Conservation (phyloP, 2,797 vertebrate species). For the Falco biarmicus region DNA sequence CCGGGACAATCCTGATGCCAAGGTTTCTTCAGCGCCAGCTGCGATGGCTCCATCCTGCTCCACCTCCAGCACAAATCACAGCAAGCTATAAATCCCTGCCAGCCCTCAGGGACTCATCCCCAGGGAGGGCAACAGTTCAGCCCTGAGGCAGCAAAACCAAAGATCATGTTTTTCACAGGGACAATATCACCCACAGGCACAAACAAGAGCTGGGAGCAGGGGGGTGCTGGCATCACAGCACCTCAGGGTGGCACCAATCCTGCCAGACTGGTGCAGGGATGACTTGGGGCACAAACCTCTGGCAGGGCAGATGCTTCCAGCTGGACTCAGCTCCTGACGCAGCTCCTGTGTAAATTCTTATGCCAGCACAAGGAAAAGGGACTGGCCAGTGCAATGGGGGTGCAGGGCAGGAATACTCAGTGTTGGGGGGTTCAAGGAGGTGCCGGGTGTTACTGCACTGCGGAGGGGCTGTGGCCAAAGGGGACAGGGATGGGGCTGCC, state of each 20-base stretch:
- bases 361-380: neutral
- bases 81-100: neutral
- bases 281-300: neutral
- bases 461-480: neutral
- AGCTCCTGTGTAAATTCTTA: neutral
- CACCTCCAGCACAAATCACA: constrained; percentile 8
- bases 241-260: neutral
- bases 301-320: neutral
- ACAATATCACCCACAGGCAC: neutral
- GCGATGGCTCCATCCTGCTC: neutral
- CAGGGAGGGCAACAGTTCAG: constrained; percentile 1
- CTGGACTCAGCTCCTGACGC: neutral
- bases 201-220: neutral
- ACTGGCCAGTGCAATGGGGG: neutral
- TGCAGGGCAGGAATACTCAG: neutral
- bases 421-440: neutral
- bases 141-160: constrained; percentile 52
- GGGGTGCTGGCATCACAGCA: neutral
- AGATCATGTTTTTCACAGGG: constrained; percentile 8
- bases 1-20: neutral
- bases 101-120: neutral
- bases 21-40: neutral
- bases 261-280: neutral
- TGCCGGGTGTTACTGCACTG: neutral
- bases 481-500: neutral